phyloP scores from a whole-genome alignment of 2,113 vertebrate genomes.

The Nibea albiflora region DNA sequence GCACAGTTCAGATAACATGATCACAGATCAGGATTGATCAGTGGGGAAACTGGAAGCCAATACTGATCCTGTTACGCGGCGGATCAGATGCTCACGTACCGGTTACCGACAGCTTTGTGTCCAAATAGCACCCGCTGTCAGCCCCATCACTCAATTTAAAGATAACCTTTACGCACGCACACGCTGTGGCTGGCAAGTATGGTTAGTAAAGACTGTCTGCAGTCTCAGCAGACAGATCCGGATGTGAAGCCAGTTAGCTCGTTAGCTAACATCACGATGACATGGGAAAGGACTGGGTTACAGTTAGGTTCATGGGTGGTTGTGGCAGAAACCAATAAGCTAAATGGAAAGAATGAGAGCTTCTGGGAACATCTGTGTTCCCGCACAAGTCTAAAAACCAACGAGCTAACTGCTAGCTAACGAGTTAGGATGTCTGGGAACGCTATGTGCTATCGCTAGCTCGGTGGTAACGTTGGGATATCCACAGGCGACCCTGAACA shows the following conservation, averaged over 20 bases:
- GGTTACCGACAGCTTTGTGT: not conserved
- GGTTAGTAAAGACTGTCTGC: slow-evolving; percentile 10
- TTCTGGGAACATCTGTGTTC: accelerated
- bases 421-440: not conserved
- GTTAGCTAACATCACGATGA: not conserved
- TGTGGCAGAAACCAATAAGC: not conserved
- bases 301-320: accelerated
- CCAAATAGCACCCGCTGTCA: accelerated
- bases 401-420: not conserved
- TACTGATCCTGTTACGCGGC: not conserved
- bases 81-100: not conserved
- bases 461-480: no score
- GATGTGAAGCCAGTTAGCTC: not conserved
- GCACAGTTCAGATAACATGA: not conserved
- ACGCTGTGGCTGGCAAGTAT: not conserved
- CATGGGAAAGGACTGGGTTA: not conserved
- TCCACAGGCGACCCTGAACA: not conserved
- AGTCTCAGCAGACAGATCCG: slow-evolving; percentile 22
- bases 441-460: slow-evolving; percentile 36
- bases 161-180: not conserved
- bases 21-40: not conserved
- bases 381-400: not conserved
- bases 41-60: not conserved
- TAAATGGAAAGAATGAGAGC: not conserved
- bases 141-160: not conserved